Base-by-base conservation (phyloP, 2,797 vertebrate genomes). In the Micropoecilia bifurca region DNA sequence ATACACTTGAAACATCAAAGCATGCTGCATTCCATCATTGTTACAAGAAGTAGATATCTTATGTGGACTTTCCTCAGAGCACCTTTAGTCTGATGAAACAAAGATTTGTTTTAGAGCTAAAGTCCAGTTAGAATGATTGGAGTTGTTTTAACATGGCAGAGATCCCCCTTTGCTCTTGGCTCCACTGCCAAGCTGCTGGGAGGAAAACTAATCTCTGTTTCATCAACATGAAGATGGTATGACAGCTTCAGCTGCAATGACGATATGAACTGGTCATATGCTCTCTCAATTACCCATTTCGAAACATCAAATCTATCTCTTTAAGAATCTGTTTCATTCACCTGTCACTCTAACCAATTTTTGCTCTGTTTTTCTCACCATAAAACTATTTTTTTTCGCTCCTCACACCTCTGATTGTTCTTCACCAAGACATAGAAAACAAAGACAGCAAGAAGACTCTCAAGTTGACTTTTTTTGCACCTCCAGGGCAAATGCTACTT, bases 391-490 rank as follows among this genome's bases (percentile, higher is more conserved):
- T 87, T 92, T 90, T 88, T 85, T 77, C 84, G 43, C 73, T 43
- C 72, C 75, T 83, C 82, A 84, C 85, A 72, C 74, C 79, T 71
- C 80, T 94, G 92, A 95, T 94, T 94, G 90, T 33, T 4, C 57
- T 28, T 28, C 57, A 61, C 82, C 80, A 75, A 89, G 92, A 88
- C 87, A 91, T 78, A 91, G 79, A 91, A 90, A 93, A 90, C 88
- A 92, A 93, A 94, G 91, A 89, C 85, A 91, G 90, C 83, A 90
- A 85, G 86, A 86, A 81, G 82, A 90, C 91, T 91, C 82, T 84
- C 55, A 75, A 81, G 89, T 87, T 83, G 82, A 80, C 82, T 75
- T 73, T 79, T 41, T 69, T 47, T 80, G 57, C 71, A 75, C 89
- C 87, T 83, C 47, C 18, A 80, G 90, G 87, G 88, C 85, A 84